Percentiles rank a stretch among this genome's conserved stretches.
phyloP scores from a whole-genome alignment of 2,888 invertebrate genomes.

The Euspilapteryx auroguttella region DNA sequence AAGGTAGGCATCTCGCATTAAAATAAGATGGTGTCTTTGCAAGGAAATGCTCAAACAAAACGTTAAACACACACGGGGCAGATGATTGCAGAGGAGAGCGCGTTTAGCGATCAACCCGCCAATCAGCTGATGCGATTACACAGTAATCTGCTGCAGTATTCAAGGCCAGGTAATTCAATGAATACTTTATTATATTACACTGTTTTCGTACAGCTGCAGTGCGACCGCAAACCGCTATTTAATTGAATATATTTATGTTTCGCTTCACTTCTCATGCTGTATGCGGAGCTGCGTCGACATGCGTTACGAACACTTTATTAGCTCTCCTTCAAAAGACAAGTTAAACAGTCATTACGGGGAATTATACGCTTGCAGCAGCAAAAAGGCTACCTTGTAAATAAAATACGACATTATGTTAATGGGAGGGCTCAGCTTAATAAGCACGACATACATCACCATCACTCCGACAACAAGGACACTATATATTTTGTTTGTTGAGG shows the following conservation, averaged over 20 bases:
- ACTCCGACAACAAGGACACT: neutral
- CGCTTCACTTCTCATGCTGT: neutral
- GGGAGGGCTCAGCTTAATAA: neutral
- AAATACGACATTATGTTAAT: slow-evolving; percentile 1
- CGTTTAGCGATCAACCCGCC: too few relatives aligned
- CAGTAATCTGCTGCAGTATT: too few relatives aligned
- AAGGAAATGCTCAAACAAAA: too few relatives aligned
- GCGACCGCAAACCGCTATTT: slow-evolving; percentile 2
- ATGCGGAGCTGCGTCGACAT: neutral
- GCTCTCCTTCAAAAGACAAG: slow-evolving; percentile 2
- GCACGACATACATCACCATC: neutral
- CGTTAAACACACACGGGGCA: too few relatives aligned
- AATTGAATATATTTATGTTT: slow-evolving; percentile 3
- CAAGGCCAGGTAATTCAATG: too few relatives aligned
- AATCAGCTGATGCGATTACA: too few relatives aligned
- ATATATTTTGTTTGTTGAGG: too few relatives aligned
- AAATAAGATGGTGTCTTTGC: too few relatives aligned
- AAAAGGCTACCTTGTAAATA: slow-evolving; percentile 1
- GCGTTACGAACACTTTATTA: slow-evolving; percentile 1
- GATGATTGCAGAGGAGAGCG: too few relatives aligned
- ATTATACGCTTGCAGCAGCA: slow-evolving; percentile 3
- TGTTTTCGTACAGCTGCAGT: neutral
- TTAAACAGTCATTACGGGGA: slow-evolving; percentile 3
- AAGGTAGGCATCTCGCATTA: too few relatives aligned
- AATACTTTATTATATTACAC: too few relatives aligned